Conservation (phyloP, 1,140 invertebrate genomes). For the Apis cerana region DNA sequence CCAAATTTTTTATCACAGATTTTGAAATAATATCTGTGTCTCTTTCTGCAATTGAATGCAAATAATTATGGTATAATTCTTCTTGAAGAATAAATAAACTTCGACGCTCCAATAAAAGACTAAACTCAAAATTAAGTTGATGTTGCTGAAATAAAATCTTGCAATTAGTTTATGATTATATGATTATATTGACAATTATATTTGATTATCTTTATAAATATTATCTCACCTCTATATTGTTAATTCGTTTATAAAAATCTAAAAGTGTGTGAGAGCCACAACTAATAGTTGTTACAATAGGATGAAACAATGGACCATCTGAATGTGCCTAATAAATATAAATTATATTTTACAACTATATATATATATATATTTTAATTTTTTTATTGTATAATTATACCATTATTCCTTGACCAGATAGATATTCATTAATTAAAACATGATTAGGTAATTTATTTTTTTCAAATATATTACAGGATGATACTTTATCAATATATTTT, state of each 20-base stretch:
- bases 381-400: conserved; percentile 72
- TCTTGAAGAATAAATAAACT: conserved; percentile 94
- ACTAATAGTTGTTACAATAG: conserved; percentile 95
- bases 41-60: conserved; percentile 94
- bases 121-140: conserved; percentile 80
- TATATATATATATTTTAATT: not conserved
- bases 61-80: conserved; percentile 90
- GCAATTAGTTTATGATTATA: conserved; percentile 19
- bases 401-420: conserved; percentile 95
- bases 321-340: conserved; percentile 88
- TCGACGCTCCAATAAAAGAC: conserved; percentile 91
- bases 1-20: conserved; percentile 85
- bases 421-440: conserved; percentile 98
- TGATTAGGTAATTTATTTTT: conserved; percentile 92
- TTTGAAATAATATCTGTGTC: conserved; percentile 86
- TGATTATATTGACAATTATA: no score
- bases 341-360: conserved; percentile 20
- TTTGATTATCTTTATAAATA: not conserved
- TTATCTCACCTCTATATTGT: conserved; percentile 65
- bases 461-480: conserved; percentile 87
- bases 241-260: conserved; percentile 88
- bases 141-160: conserved; percentile 69
- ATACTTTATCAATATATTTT: conserved; percentile 88
- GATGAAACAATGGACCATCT: conserved; percentile 96
- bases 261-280: conserved; percentile 94